These are phyloP conservation scores for Caenorhabditis plicata DNA, from an alignment of 2,888 invertebrate species.

Conservation along the genomic window DNA sequence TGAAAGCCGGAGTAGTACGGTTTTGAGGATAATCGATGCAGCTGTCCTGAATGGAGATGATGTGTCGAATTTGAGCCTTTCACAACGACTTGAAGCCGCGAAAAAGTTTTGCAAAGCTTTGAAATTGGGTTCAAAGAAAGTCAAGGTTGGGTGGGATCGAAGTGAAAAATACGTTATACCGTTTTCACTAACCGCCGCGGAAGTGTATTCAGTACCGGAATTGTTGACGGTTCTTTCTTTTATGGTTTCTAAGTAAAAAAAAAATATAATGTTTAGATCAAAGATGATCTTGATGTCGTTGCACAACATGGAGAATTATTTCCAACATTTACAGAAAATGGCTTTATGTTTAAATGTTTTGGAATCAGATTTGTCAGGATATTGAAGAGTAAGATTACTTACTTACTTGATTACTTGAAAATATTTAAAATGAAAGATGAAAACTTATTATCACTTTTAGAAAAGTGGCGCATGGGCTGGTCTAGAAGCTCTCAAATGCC, in stretches of 20 bases:
- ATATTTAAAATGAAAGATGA: neutral
- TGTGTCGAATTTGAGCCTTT: slow-evolving; percentile 43
- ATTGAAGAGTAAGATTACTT: slow-evolving; percentile 15
- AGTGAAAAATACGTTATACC: slow-evolving; percentile 1
- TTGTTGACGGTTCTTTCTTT: neutral
- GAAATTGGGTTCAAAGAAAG: slow-evolving; percentile 17
- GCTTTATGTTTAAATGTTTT: neutral
- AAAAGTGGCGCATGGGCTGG: slow-evolving; percentile 29
- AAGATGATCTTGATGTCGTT: slow-evolving; percentile 4
- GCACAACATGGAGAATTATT: slow-evolving; percentile 5
- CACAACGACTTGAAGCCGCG: slow-evolving; percentile 41
- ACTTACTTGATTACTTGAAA: neutral
- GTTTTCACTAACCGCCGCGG: slow-evolving; percentile 1
- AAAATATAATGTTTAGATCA: slow-evolving; percentile 4
- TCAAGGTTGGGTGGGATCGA: slow-evolving; percentile 16
- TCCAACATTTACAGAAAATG: slow-evolving; percentile 18
- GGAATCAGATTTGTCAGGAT: slow-evolving; percentile 27
- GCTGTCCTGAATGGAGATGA: slow-evolving; percentile 57
- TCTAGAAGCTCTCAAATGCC: slow-evolving; percentile 15
- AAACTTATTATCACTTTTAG: too few species aligned
- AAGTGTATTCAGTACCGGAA: neutral
- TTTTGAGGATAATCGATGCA: slow-evolving; percentile 58
- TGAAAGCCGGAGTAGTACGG: slow-evolving; percentile 3
- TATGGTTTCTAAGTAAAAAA: neutral
- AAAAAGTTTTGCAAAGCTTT: slow-evolving; percentile 51